Conservation (phyloP, 2,797 vertebrate species). For the Rachycentron canadum region DNA sequence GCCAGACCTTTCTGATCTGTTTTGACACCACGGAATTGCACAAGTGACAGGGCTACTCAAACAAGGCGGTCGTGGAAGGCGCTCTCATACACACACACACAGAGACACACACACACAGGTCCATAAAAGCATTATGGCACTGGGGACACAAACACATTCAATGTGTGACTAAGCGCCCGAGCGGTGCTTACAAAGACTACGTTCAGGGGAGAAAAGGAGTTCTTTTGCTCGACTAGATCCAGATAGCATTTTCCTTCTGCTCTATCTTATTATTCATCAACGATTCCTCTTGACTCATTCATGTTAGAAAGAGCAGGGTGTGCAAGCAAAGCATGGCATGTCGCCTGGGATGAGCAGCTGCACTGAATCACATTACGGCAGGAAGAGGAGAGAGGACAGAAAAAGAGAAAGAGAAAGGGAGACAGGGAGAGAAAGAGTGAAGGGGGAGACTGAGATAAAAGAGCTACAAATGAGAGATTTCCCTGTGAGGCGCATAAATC, state of each 20-base stretch:
- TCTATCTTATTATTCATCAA: conserved; percentile 82
- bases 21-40: conserved; percentile 87
- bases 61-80: conserved; percentile 75
- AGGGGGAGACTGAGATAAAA: conserved; percentile 78
- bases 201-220: conserved; percentile 73
- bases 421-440: conserved; percentile 52
- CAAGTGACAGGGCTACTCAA: conserved; percentile 86
- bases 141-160: conserved; percentile 79
- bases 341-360: conserved; percentile 79
- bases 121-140: conserved; percentile 75
- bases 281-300: conserved; percentile 78
- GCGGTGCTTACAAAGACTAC: conserved; percentile 76
- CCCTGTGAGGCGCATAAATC: conserved; percentile 84
- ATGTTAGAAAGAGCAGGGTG: conserved; percentile 76
- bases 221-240: conserved; percentile 78
- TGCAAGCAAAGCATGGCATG: conserved; percentile 75
- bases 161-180: conserved; percentile 78
- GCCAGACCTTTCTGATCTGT: conserved; percentile 85
- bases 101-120: conserved; percentile 51
- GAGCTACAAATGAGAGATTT: conserved; percentile 86
- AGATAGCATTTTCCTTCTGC: conserved; percentile 76
- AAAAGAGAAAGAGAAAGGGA: conserved; percentile 48
- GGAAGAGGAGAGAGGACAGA: conserved; percentile 67
- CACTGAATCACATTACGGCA: conserved; percentile 80
- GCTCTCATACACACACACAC: conserved; percentile 45